phyloP scores from a whole-genome alignment of 2,113 vertebrate genomes.

The Xenopus borealis region DNA sequence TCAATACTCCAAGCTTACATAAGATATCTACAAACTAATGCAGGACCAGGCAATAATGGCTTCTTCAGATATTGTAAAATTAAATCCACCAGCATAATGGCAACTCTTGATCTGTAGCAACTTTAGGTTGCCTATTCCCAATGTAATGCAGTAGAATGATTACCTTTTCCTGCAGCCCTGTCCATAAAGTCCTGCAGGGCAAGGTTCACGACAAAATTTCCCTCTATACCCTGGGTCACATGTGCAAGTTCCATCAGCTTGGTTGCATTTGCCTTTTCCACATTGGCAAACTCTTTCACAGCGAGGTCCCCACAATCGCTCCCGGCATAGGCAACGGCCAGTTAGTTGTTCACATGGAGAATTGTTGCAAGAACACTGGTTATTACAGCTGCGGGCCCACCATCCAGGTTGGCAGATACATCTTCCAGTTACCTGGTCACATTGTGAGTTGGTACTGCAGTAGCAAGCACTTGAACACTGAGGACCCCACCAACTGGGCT shows the following conservation, averaged over 20 bases:
- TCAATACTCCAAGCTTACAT: too few species aligned
- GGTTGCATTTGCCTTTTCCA: slow-evolving; percentile 89
- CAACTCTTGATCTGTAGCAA: too few species aligned
- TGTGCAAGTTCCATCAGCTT: slow-evolving; percentile 84
- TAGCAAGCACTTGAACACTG: slow-evolving; percentile 91
- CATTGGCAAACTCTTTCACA: slow-evolving; percentile 94
- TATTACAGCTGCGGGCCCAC: slow-evolving; percentile 87
- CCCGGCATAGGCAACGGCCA: slow-evolving; percentile 88
- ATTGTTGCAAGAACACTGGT: slow-evolving; percentile 87
- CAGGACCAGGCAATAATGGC: too few species aligned
- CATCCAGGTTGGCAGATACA: slow-evolving; percentile 88
- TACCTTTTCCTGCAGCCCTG: slow-evolving; percentile 87
- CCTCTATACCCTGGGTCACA: slow-evolving; percentile 92
- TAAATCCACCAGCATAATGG: too few species aligned
- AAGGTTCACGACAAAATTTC: slow-evolving; percentile 90
- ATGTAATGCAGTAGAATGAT: slow-evolving; percentile 14
- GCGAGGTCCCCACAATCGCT: slow-evolving; percentile 81
- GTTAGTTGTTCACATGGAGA: slow-evolving; percentile 92
- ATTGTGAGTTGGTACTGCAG: slow-evolving; percentile 90
- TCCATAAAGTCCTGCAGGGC: slow-evolving; percentile 92
- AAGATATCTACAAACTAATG: too few species aligned
- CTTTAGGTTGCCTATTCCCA: too few species aligned
- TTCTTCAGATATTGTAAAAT: too few species aligned
- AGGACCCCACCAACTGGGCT: slow-evolving; percentile 85
- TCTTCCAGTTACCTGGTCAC: slow-evolving; percentile 80